phyloP scores from a whole-genome alignment of 2,888 invertebrate species.

The Tetragonisca angustula region DNA sequence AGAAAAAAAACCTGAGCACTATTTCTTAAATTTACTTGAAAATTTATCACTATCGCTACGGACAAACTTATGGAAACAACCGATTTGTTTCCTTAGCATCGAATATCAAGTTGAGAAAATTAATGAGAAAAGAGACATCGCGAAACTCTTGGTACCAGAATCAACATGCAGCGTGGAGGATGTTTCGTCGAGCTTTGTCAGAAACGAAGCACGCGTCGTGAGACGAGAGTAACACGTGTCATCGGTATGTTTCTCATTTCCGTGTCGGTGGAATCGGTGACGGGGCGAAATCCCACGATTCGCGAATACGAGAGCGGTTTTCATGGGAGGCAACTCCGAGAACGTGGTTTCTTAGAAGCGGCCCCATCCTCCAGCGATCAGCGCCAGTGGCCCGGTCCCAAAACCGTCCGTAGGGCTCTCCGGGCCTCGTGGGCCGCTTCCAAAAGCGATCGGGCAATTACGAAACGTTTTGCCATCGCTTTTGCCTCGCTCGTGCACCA shows the following conservation, averaged over 20 bases:
- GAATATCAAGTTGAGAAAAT: too few relatives aligned
- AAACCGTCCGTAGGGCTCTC: constrained; percentile 20
- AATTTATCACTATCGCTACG: too few relatives aligned
- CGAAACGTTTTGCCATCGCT: constrained; percentile 25
- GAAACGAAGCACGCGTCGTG: background rate
- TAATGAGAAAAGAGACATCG: too few relatives aligned
- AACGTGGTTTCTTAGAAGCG: constrained; percentile 59
- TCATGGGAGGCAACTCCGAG: constrained; percentile 46
- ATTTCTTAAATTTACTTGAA: too few relatives aligned
- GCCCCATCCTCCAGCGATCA: constrained; percentile 7
- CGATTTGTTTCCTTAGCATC: too few relatives aligned
- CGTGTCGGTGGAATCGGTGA: constrained; percentile 34
- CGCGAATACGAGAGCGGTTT: constrained; percentile 46
- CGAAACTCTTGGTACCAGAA: too few relatives aligned
- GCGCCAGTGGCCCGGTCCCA: constrained; percentile 31
- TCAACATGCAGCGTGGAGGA: background rate
- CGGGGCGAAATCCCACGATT: constrained; percentile 60
- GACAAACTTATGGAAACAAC: too few relatives aligned
- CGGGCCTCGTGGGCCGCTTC: constrained; percentile 29
- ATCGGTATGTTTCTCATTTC: constrained; percentile 66
- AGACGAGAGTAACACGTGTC: constrained; percentile 54
- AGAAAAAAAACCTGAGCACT: too few relatives aligned
- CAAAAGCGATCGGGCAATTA: constrained; percentile 49
- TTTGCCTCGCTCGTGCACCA: constrained; percentile 3
- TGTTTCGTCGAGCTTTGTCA: background rate